Conservation (phyloP, 2,113 vertebrate species). For the Rhizomys pruinosus region DNA sequence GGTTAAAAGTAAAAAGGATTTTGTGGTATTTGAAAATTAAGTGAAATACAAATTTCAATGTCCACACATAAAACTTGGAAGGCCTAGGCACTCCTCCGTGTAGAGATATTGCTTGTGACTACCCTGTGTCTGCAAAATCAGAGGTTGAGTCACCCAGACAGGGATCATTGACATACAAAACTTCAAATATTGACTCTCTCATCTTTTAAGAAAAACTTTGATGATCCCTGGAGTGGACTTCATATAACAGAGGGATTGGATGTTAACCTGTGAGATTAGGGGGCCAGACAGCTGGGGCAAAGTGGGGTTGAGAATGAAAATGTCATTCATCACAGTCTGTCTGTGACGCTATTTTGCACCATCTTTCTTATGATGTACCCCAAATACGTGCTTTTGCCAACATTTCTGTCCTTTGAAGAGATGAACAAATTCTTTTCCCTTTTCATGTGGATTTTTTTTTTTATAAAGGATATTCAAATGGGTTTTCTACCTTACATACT, state of each 20-base stretch:
- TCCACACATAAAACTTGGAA: conserved; percentile 1
- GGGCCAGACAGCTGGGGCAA: background rate
- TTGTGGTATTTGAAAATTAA: background rate
- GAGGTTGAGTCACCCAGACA: background rate
- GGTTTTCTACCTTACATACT: conserved; percentile 28
- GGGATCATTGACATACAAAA: background rate
- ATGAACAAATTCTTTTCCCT: conserved; percentile 30
- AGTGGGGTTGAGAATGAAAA: background rate
- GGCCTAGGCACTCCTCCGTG: background rate
- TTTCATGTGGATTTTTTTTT: background rate
- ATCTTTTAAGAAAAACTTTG: background rate
- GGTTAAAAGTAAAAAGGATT: background rate
- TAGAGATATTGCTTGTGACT: background rate
- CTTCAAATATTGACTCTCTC: background rate
- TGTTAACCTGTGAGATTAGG: background rate
- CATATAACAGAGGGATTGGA: background rate
- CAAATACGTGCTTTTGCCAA: background rate
- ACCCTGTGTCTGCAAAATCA: background rate
- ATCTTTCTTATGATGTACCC: background rate
- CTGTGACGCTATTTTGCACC: background rate
- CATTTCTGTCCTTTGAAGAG: conserved; percentile 64
- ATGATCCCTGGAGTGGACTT: background rate
- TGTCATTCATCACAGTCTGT: background rate
- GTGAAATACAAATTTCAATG: background rate
- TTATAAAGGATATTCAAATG: conserved; percentile 43